These are phyloP conservation scores for Metopolophium dirhodum DNA, from an alignment of 1,140 invertebrate genomes.

Conservation along the genomic window DNA sequence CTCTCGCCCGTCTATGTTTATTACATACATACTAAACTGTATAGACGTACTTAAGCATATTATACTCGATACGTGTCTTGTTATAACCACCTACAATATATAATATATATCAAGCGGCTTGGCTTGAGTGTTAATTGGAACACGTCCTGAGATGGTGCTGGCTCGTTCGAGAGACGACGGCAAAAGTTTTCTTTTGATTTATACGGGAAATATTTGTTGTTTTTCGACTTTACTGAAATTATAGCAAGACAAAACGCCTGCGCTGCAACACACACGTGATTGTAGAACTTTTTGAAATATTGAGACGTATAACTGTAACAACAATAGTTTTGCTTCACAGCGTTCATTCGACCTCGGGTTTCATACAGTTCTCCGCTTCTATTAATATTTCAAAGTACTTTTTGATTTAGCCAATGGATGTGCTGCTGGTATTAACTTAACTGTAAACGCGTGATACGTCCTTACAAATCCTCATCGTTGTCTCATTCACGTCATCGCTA, in stretches of 20 bases:
- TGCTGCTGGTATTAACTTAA: not conserved
- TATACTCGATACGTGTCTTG: not conserved
- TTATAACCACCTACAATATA: not conserved
- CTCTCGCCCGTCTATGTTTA: not conserved
- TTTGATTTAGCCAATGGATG: not conserved
- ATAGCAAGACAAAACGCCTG: not conserved
- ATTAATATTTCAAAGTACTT: not conserved
- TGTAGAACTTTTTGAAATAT: conserved; percentile 16
- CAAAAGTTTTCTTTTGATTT: not conserved
- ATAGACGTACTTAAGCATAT: not conserved
- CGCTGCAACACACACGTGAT: not conserved
- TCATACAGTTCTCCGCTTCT: not conserved
- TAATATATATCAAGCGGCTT: not conserved
- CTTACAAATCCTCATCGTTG: not conserved
- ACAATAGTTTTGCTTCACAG: not conserved
- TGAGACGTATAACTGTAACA: not conserved
- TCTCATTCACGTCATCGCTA: not conserved
- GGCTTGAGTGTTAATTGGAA: not conserved
- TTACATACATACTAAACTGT: not conserved
- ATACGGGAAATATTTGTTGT: not conserved
- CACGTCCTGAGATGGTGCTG: not conserved
- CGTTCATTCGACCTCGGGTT: no score
- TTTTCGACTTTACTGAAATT: not conserved
- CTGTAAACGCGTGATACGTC: not conserved
- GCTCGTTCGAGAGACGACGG: not conserved